Evolutionary conservation across 1,140 invertebrate genomes (phyloP), one percentile per base, ranked within the genome.

Genomic region (Zophobas morio): DNA sequence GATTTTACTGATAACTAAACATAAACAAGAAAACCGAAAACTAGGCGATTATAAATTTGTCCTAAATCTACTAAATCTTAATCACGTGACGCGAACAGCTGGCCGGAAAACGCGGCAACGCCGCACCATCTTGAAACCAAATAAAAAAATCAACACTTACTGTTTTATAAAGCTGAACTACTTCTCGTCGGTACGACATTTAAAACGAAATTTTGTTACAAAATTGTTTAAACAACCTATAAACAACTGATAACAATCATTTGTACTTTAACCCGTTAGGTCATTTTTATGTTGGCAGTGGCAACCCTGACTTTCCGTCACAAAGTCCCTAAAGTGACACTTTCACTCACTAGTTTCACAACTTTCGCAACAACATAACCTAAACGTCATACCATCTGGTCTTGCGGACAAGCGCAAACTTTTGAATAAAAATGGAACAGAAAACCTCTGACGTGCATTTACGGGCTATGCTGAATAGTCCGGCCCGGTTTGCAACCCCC

Each of bases 121-220:
- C 20, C 20, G 20, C 20, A 20, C 20, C 20, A 20, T 20, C 20
- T 20, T 20, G 20, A 20, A 20, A 20, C 20, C 20, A 20, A 72
- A 51, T 6, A 51, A 37, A 53, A 76, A 71, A 36, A 2, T 70
- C 0, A 73, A 53, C 80, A 80, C 79, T 76, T 82, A 88, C 88
- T 73, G 86, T 88, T 84, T 88, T 88, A 60, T 88, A 88, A 75
- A 88, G 79, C 53, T 87, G 76, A 71, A 88, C 79, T 56, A 88
- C 87, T 85, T 84, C 85, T 54, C 74, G 79, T 66, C 82, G 84
- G 77, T 86, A 85, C 36, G 86, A 84, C 87, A 88, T 88, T 37
- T 71, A 53, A 77, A 77, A 73, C 20, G 2, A 49, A 71, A 46
- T 51, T 37, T 33, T 2, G 1, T 35, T 57, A 33, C 54, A 34